phyloP scores from a whole-genome alignment of 1,140 invertebrate species.

The Rhizoglyphus robini region DNA sequence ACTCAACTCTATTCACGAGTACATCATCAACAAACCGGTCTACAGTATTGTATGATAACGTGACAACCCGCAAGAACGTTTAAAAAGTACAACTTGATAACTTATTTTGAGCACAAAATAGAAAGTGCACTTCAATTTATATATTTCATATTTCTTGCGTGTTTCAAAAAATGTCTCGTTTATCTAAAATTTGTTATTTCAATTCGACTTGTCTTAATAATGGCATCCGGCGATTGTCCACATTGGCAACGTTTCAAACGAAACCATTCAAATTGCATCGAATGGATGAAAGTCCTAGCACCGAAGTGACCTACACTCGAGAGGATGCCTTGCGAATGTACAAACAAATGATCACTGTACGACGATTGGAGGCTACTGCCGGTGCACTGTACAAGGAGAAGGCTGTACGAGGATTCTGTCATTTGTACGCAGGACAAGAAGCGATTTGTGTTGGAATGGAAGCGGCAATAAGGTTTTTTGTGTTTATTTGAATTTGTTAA shows the following conservation, averaged over 20 bases:
- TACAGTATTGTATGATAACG: no score
- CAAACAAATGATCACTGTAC: conserved; percentile 66
- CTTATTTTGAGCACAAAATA: no score
- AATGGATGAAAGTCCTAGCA: conserved; percentile 60
- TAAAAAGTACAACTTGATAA: no score
- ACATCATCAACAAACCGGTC: no score
- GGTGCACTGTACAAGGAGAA: conserved; percentile 93
- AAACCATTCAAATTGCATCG: conserved; percentile 60
- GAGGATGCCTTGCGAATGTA: conserved; percentile 75
- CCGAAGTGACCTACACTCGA: conserved; percentile 48
- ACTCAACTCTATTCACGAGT: no score
- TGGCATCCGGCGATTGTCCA: no score
- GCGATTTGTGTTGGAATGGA: conserved; percentile 68
- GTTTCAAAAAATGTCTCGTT: no score
- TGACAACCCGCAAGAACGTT: no score
- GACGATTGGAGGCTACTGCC: conserved; percentile 78
- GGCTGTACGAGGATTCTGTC: conserved; percentile 89
- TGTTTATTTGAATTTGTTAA: neutral
- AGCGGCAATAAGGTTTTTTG: conserved; percentile 48
- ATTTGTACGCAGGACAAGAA: conserved; percentile 92
- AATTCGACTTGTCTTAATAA: no score
- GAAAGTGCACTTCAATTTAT: no score
- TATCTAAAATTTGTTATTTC: no score
- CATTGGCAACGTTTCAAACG: conserved; percentile 24
- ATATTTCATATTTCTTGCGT: no score